Evolutionary conservation across 2,888 invertebrate species (phyloP), one percentile per base, ranked within the genome.

Genomic region (Pseudococcus viburni): DNA sequence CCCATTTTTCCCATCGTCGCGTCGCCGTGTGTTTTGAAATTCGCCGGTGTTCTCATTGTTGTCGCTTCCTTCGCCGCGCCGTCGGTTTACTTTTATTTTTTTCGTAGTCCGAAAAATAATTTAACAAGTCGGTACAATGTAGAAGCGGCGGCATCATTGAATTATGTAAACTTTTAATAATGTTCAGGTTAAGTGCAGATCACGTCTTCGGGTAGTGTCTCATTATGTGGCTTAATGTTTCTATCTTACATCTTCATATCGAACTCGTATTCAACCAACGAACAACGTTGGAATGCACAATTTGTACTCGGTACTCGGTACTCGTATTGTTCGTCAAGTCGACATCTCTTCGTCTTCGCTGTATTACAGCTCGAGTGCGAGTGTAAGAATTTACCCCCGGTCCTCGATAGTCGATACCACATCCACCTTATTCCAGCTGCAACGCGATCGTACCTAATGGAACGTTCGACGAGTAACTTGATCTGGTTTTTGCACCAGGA

Each of bases 121-220:
- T 86, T 59, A 86, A 86, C 39, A 86, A 86, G 86, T 86, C 86
- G 86, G 86, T 86, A 86, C 86, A 86, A 68, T 64, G 86, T 86
- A 64, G 39, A 86, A 68, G 19, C 51, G 84, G 84, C 86, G 86
- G 86, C 68, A 86, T 64, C 59, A 68, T 86, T 86, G 42, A 68
- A 86, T 86, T 86, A 86, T 68, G 64, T 86, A 51, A 64, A 86
- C 64, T 55, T 42, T 42, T 86, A 86, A 86, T 86, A 86, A 86
- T 86, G 86, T 33, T 39, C 55, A 86, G 39, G 55, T 86, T 48
- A 86, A 86, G 86, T 86, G 86, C 86, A 86, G 86, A 86, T 86
- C 86, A 86, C 86, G 86, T 86, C 64, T n/a, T 64, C 33, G 86
- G 64, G 86, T 55, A 86, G 86, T 86, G 86, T 86, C 86, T 86